These are phyloP conservation scores for Amiota communis DNA, from an alignment of 2,888 invertebrate genomes.

Conservation along the genomic window DNA sequence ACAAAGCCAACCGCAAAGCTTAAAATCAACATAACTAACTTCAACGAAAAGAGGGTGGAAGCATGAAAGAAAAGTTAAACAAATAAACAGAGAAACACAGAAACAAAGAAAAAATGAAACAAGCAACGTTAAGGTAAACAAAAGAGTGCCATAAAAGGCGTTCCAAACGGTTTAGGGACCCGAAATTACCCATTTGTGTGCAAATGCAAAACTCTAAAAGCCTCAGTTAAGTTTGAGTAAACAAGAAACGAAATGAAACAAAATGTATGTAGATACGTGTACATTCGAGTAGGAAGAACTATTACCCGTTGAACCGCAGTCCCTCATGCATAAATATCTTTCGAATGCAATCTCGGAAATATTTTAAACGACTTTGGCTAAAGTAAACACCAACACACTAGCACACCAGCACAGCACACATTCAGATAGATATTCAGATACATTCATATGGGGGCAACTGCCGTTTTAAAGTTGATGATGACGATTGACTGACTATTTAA, in stretches of 20 bases:
- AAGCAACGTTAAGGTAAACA: not conserved
- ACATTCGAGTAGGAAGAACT: not conserved
- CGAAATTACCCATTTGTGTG: slow-evolving; percentile 69
- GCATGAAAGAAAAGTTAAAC: not conserved
- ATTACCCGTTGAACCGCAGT: slow-evolving; percentile 17
- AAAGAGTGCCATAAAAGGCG: slow-evolving; percentile 58
- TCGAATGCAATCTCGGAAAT: slow-evolving; percentile 57
- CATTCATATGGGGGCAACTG: not conserved
- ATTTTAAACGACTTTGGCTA: slow-evolving; percentile 54
- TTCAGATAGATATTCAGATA: slow-evolving; percentile 27
- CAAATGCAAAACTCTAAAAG: slow-evolving; percentile 67
- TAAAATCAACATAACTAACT: not conserved
- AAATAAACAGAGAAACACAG: slow-evolving; percentile 37
- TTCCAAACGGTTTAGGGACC: slow-evolving; percentile 61
- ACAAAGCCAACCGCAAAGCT: slow-evolving; percentile 33
- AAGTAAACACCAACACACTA: slow-evolving; percentile 20
- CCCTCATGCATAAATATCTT: slow-evolving; percentile 46
- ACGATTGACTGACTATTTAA: too few species aligned
- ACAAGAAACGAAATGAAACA: slow-evolving; percentile 48
- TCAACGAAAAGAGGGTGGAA: not conserved
- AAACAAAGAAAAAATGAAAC: slow-evolving; percentile 28
- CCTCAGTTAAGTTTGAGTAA: slow-evolving; percentile 44
- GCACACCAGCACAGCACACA: slow-evolving; percentile 19
- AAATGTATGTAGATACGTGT: too few species aligned
- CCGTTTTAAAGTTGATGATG: not conserved